Base-by-base conservation (phyloP, 2,888 invertebrate genomes). In the Hoplodrina ambigua region DNA sequence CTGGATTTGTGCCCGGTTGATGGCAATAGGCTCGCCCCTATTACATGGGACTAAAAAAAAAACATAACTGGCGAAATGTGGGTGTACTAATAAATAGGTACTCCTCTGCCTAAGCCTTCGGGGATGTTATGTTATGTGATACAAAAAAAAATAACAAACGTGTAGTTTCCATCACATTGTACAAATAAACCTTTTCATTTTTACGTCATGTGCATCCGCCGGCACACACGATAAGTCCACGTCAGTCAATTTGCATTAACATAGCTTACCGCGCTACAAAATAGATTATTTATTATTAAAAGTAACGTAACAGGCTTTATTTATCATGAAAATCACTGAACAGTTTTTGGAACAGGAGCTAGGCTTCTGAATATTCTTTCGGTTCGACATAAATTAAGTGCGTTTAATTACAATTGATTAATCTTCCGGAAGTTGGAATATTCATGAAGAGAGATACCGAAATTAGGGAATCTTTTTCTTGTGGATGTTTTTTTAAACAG, bases 401-500 rank as follows among this genome's bases (percentile, higher is more conserved):
- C 33, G 64, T 63, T 44, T 81, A 81, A 81, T 70, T 70, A 68
- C 55, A 81, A 77, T 67, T 80, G 64, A 77, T 80, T 72, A 72
- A 72, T 72, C 30, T 57, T 57, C 37, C 25, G 60, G 33, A 52
- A 52, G 13, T 55, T 53, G 30, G 63, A 67, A 58, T 73, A 75
- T 73, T 73, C 44, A 75, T 56, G 69, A 62, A 30, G 44, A 33
- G 33, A 37, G 46, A 41, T 46, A 44, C 78, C 17, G 17, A 59
- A 59, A 78, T 63, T 15, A 61, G 60, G 25, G 37, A 44, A 19
- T 33, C 33, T 20, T 33, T 33, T 61, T 58, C 41, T 67, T 57
- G n/a, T 1, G n/a, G 4, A 30, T 11, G 15, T 1, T 55, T 53
- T 67, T 60, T 55, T 49, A 6, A 25, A 44, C 20, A 25, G 5